Evolutionary conservation across 2,797 vertebrate species (phyloP).

Genomic region (Chelonia mydas): DNA sequence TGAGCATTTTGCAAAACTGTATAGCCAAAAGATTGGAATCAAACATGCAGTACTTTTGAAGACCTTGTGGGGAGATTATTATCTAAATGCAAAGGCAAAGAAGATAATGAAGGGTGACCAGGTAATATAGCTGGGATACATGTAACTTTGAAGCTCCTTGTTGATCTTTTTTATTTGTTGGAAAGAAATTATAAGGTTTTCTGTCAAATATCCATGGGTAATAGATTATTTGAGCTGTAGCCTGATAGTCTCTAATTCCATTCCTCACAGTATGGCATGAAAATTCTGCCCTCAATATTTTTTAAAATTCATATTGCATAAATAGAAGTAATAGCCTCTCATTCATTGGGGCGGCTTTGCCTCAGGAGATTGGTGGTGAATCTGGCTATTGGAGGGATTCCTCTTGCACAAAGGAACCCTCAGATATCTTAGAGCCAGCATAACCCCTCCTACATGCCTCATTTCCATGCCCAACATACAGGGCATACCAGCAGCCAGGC

Average conservation of each 20-base stretch:
- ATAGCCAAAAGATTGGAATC: constrained; percentile 94
- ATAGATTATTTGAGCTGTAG: background rate
- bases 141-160: background rate
- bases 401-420: background rate
- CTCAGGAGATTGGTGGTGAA: background rate
- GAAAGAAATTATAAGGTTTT: background rate
- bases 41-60: constrained; percentile 88
- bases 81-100: constrained; percentile 93
- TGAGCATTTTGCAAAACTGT: constrained; percentile 93
- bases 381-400: background rate
- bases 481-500: background rate
- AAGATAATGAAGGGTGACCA: constrained; percentile 96
- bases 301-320: background rate
- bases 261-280: background rate
- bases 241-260: background rate
- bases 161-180: background rate
- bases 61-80: constrained; percentile 98
- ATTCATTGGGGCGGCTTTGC: background rate
- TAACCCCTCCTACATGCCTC: background rate
- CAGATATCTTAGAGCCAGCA: background rate
- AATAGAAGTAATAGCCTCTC: background rate
- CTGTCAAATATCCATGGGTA: background rate
- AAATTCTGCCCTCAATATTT: background rate
- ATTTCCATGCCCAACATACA: background rate
- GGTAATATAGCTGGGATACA: constrained; percentile 77